Base-by-base conservation (phyloP, 53 echinoderm and acorn worm genomes). In the Antedon mediterranea region DNA sequence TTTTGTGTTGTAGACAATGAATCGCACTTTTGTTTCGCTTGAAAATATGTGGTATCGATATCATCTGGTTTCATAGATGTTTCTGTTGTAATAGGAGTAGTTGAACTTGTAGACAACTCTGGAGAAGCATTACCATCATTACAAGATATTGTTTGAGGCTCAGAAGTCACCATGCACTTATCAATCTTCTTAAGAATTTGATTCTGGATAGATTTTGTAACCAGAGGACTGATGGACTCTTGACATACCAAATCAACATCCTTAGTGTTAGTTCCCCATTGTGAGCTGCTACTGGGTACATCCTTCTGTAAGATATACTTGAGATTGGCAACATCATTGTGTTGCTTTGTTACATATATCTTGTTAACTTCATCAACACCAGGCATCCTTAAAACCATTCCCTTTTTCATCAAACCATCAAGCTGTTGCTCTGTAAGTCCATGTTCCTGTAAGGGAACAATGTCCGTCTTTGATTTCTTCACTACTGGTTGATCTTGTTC, bases 401-500 rank as follows among this genome's bases (percentile, higher is more conserved):
- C 57, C 23, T 57, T 26, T 57, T 57, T 57, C 57, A 57, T 8
- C 20, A 57, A 26, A 57, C 23, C 20, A 26, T 57, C 57, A 18
- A 57, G 23, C 57, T 57, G 57, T 57, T 13, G 15, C 23, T 57
- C 23, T 11, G 57, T 57, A 57, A 57, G 23, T 23, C 57, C 57
- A 57, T 57, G 57, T 57, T 57, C 15, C 23, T 57, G 57, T 57
- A 57, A 23, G 9, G 23, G 20, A 57, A 26, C 23, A 57, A 57
- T 8, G 11, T 73, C 86, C 28, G 76, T 71, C 71, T 89, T 89
- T 70, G 71, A 80, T 32, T 84, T 80, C 76, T 92, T 92, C 29
- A 72, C 84, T 0, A 89, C 6, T 37, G 92, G 89, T 41, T 84
- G 89, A 29, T 89, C 86, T 37, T 86, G 84, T 76, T 86, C 86